Conservation (phyloP, 1,140 invertebrate genomes). For the Drosophila pectinifera region DNA sequence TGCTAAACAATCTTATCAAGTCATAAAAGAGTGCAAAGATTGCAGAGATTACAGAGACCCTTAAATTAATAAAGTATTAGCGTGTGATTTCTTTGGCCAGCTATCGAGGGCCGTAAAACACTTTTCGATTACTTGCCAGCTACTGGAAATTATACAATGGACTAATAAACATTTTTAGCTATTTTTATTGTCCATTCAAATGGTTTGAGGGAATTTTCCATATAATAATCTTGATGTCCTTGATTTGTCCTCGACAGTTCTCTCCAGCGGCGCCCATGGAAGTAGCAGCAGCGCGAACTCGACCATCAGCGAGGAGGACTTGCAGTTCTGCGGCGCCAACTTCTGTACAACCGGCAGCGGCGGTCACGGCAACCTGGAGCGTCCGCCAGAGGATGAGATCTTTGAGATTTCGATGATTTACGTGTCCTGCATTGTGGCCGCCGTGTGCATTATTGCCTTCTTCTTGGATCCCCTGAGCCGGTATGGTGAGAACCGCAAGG, state of each 20-base stretch:
- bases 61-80: conserved; percentile 34
- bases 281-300: conserved; percentile 85
- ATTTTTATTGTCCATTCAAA: not conserved
- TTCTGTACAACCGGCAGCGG: conserved; percentile 90
- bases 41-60: conserved; percentile 12
- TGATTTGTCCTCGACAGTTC: conserved; percentile 84
- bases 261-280: conserved; percentile 91
- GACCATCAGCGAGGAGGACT: conserved; percentile 85
- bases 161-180: not conserved
- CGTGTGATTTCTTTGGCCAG: conserved; percentile 20
- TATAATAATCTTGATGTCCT: not conserved
- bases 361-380: conserved; percentile 89
- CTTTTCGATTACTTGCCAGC: not conserved
- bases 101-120: conserved; percentile 24
- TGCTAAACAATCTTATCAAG: conserved; percentile 15
- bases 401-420: conserved; percentile 96
- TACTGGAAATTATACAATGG: conserved; percentile 2
- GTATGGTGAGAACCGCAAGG: conserved; percentile 93
- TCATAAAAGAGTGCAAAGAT: not conserved
- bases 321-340: conserved; percentile 91
- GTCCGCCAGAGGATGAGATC: conserved; percentile 93
- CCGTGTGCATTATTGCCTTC: conserved; percentile 93
- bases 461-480: conserved; percentile 96
- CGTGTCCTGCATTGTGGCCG: conserved; percentile 92
- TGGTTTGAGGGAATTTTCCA: not conserved